Percentiles rank a stretch among this genome's conserved stretches.
Conservation (phyloP, 2,888 invertebrate genomes). For the Steinernema scapterisci region DNA sequence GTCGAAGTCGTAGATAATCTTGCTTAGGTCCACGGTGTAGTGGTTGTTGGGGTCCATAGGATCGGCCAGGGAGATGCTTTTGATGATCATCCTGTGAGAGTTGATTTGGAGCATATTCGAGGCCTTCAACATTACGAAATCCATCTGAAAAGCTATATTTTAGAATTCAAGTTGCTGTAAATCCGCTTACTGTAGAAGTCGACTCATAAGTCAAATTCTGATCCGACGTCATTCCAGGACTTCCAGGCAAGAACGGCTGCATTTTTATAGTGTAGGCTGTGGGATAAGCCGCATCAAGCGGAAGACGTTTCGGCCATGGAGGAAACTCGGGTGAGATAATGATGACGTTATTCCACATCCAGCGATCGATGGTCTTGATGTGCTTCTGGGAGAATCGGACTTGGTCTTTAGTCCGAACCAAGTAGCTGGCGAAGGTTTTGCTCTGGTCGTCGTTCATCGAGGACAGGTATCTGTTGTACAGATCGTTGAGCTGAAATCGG, state of each 20-base stretch:
- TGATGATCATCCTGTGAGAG: slow-evolving; percentile 36
- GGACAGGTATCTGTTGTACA: slow-evolving; percentile 6
- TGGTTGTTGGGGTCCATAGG: neutral
- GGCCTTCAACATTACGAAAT: neutral
- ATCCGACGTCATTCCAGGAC: neutral
- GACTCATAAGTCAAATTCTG: slow-evolving; percentile 44
- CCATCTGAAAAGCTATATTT: slow-evolving; percentile 29
- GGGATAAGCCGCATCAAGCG: slow-evolving; percentile 30
- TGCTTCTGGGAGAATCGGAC: neutral
- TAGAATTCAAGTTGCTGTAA: too few relatives aligned
- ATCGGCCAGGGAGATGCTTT: neutral
- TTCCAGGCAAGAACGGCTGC: slow-evolving; percentile 41
- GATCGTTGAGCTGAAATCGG: neutral
- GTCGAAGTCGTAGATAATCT: slow-evolving; percentile 34
- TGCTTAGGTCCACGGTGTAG: neutral
- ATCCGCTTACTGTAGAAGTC: slow-evolving; percentile 32
- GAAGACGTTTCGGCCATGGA: slow-evolving; percentile 39
- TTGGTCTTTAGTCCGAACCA: slow-evolving; percentile 8
- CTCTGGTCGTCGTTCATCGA: slow-evolving; percentile 20
- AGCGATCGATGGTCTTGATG: slow-evolving; percentile 29
- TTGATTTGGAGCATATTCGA: slow-evolving; percentile 21
- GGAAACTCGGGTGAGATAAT: slow-evolving; percentile 38
- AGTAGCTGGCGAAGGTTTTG: slow-evolving; percentile 25
- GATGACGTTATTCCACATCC: slow-evolving; percentile 47
- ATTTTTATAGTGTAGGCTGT: slow-evolving; percentile 33